A percentile compares a stretch with the other conserved stretches of the same genome.
Conservation (phyloP, 2,888 invertebrate species). For the Ochropleura plecta region DNA sequence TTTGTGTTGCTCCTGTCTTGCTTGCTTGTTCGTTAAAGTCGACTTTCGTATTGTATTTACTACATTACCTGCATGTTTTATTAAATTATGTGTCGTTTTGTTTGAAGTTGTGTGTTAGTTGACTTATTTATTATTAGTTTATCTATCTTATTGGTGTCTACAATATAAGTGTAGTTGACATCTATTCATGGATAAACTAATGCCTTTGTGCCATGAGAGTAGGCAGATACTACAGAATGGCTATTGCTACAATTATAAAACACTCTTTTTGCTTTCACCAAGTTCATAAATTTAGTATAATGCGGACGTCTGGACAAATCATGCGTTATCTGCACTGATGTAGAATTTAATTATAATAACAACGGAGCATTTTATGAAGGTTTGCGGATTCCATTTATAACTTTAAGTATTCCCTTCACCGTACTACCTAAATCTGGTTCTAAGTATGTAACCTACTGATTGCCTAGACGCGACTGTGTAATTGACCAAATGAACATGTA, state of each 20-base stretch:
- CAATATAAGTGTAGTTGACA: background rate
- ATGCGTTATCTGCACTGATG: background rate
- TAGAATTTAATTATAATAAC: background rate
- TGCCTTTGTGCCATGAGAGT: background rate
- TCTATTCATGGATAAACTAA: background rate
- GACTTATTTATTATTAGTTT: background rate
- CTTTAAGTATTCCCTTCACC: background rate
- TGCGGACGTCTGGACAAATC: background rate
- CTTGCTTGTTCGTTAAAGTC: slow-evolving; percentile 25
- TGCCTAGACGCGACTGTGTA: background rate
- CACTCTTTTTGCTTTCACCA: background rate
- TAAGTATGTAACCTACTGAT: background rate
- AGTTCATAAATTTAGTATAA: no score
- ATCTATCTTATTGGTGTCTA: background rate
- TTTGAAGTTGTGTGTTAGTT: slow-evolving; percentile 10
- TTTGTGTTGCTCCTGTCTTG: slow-evolving; percentile 71
- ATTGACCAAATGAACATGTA: slow-evolving; percentile 10
- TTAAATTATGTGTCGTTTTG: slow-evolving; percentile 23
- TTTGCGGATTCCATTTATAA: background rate
- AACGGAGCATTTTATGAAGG: background rate
- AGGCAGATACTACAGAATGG: background rate
- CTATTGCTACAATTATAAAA: background rate
- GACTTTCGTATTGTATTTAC: slow-evolving; percentile 33
- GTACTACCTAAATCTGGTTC: background rate
- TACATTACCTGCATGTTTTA: slow-evolving; percentile 31